These are phyloP conservation scores for Trogon melanurus DNA, from an alignment of 2,113 vertebrate species.

Conservation along the genomic window DNA sequence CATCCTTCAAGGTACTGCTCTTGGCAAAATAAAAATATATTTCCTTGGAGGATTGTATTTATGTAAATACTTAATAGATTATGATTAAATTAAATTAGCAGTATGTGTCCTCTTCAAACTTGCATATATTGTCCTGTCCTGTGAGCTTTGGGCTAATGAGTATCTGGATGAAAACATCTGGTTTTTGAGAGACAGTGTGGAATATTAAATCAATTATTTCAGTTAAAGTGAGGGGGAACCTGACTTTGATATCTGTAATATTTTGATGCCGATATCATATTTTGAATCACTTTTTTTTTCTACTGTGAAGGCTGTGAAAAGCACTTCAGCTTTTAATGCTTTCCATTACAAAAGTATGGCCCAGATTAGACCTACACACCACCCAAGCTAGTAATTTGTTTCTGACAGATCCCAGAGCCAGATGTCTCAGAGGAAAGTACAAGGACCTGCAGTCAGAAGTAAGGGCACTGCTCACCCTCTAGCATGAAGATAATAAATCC, in stretches of 20 bases:
- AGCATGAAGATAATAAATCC: background rate
- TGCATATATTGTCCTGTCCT: background rate
- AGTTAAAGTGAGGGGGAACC: background rate
- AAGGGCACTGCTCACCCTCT: background rate
- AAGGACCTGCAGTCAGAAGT: background rate
- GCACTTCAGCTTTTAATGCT: background rate
- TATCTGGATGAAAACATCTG: background rate
- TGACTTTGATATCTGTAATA: background rate
- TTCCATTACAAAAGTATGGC: background rate
- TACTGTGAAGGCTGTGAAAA: background rate
- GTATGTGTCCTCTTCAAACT: background rate
- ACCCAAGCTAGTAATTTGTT: background rate
- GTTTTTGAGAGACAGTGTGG: background rate
- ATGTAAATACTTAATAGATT: conserved; percentile 33
- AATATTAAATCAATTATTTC: background rate
- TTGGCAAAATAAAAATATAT: conserved; percentile 8
- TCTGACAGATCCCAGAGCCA: background rate
- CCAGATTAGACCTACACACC: background rate
- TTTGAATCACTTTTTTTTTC: background rate
- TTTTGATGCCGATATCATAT: background rate
- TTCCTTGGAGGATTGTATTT: conserved; percentile 10
- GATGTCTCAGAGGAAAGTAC: background rate
- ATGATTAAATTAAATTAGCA: conserved; percentile 29
- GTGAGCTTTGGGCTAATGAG: background rate
- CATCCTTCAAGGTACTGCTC: conserved; percentile 9